Conservation (phyloP, 2,797 vertebrate genomes). For the Sebastes vulpes region DNA sequence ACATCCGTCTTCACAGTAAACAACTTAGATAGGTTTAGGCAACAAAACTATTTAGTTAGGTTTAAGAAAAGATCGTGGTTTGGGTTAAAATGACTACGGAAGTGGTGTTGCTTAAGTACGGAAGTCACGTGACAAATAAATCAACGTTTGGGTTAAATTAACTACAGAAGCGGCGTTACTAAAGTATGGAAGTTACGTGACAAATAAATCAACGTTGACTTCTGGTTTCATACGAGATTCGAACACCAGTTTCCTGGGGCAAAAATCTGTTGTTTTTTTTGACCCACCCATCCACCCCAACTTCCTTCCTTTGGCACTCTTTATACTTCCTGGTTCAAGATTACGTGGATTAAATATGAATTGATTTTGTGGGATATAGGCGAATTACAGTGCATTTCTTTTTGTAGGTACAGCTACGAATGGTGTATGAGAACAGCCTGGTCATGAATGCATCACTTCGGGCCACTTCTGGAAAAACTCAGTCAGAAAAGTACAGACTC, state of each 20-base stretch:
- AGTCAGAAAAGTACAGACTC: background rate
- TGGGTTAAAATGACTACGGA: too few species aligned
- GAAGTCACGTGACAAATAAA: too few species aligned
- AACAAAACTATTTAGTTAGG: too few species aligned
- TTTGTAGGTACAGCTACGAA: too few species aligned
- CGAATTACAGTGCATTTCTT: background rate
- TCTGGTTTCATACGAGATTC: background rate
- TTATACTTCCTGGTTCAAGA: background rate
- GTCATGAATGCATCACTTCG: background rate
- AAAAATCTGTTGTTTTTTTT: rapidly evolving
- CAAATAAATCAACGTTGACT: background rate
- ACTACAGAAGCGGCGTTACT: too few species aligned
- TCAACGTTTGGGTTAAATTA: too few species aligned
- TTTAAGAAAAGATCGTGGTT: too few species aligned
- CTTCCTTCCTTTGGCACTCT: background rate
- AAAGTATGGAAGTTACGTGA: background rate
- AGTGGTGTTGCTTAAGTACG: too few species aligned
- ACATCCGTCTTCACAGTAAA: too few species aligned
- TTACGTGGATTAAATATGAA: background rate
- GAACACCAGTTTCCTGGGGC: too few species aligned
- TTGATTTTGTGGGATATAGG: background rate
- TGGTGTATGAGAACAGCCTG: too few species aligned
- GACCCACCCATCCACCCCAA: rapidly evolving
- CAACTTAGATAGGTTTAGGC: too few species aligned
- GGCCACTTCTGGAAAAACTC: background rate